Evolutionary conservation across 2,888 invertebrate genomes (phyloP).

Genomic region (Tiphia femorata): DNA sequence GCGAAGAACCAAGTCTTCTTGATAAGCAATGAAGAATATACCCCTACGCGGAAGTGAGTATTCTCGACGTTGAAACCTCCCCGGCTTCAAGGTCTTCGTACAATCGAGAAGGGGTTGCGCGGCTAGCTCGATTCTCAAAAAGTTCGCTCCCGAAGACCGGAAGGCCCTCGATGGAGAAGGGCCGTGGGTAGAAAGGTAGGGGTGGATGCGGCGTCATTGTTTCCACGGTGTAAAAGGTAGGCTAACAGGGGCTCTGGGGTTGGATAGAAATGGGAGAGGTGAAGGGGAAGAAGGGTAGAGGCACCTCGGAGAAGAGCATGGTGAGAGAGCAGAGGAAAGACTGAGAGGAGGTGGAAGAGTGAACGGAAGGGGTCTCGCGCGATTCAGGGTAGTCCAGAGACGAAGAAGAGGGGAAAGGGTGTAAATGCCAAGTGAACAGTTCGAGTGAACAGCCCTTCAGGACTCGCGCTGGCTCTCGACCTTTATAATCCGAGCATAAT

Average conservation of each 20-base stretch:
- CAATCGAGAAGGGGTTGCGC: neutral
- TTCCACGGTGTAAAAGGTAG: conserved; percentile 53
- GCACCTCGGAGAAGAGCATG: neutral
- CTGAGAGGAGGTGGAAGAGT: conserved; percentile 17
- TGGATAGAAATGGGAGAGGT: conserved; percentile 25
- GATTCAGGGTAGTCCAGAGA: conserved; percentile 57
- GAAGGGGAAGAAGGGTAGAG: conserved; percentile 13
- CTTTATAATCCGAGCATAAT: conserved; percentile 68
- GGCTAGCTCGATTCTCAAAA: conserved; percentile 41
- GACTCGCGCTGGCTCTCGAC: conserved; percentile 62
- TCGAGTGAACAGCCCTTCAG: conserved; percentile 66
- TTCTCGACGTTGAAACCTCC: too few species aligned
- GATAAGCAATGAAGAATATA: too few species aligned
- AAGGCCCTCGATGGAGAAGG: conserved; percentile 39
- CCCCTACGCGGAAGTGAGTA: too few species aligned
- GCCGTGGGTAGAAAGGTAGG: conserved; percentile 18
- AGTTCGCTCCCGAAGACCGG: conserved; percentile 48
- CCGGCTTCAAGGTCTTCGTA: too few species aligned
- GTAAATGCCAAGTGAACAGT: conserved; percentile 68
- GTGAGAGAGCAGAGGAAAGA: conserved; percentile 18
- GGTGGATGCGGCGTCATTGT: conserved; percentile 53
- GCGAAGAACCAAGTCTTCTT: too few species aligned
- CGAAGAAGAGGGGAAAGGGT: too few species aligned
- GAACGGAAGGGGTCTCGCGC: conserved; percentile 48
- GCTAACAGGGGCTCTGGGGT: conserved; percentile 38